phyloP scores from a whole-genome alignment of 2,888 invertebrate genomes.

The Apamea anceps region DNA sequence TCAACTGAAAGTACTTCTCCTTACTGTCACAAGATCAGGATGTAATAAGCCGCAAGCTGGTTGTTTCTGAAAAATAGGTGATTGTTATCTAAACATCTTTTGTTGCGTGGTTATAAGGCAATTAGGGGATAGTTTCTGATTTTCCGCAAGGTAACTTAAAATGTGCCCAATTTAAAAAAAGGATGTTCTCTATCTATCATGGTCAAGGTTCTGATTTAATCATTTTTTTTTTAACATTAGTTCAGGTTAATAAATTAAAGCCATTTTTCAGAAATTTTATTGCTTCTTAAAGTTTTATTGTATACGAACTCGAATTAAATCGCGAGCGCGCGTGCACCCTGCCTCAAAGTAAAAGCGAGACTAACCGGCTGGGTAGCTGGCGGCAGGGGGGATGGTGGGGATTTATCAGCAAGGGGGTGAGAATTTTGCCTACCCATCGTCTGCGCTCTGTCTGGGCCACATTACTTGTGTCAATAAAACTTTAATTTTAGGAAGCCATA shows the following conservation, averaged over 20 bases:
- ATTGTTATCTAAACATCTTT: not conserved
- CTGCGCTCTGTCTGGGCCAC: slow-evolving; percentile 37
- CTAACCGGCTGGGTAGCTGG: not conserved
- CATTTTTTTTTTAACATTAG: not conserved
- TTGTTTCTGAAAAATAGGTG: not conserved
- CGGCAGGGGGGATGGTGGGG: not conserved
- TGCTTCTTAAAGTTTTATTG: slow-evolving; percentile 3
- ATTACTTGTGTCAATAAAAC: not conserved
- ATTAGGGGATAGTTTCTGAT: not conserved
- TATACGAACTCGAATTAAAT: not conserved
- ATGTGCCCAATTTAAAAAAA: too few relatives aligned
- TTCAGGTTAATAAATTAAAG: not conserved
- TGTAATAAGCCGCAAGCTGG: not conserved
- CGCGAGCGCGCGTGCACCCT: slow-evolving; percentile 3
- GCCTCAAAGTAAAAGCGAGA: not conserved
- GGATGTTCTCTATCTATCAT: not conserved
- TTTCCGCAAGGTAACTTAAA: not conserved
- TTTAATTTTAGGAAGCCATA: too few relatives aligned
- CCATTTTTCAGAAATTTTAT: not conserved
- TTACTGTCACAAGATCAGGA: not conserved
- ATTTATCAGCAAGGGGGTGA: slow-evolving; percentile 6
- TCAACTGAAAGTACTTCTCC: too few relatives aligned
- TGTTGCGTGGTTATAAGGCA: not conserved
- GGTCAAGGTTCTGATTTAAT: not conserved
- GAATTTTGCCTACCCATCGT: slow-evolving; percentile 36